Evolutionary conservation across 53 echinoderm and acorn worm genomes (phyloP), one percentile per base, ranked within the genome.

Genomic region (Stichopus horrens): DNA sequence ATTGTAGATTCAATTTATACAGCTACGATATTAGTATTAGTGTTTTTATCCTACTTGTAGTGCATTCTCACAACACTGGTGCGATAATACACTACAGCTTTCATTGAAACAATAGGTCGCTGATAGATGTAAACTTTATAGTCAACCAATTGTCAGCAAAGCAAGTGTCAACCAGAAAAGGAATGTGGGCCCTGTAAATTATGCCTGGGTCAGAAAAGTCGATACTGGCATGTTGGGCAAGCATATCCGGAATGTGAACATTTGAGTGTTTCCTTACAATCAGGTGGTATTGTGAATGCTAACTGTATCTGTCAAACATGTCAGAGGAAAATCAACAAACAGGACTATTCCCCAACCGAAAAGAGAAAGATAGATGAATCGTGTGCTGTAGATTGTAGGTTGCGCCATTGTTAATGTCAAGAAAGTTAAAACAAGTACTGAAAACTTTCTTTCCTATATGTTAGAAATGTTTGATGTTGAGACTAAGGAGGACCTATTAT

Each of bases 291-390:
- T 22, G 58, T 5, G 56, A 22, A 82, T 82, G 55, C 16, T 57
- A 58, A 82, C 58, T 82, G 82, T 58, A 82, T 82, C 55, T 82
- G 59, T 58, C 58, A 82, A 58, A 58, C 82, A 23, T 82, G 82
- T 58, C 82, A 56, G 58, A 82, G 21, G 20, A 82, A 82, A 21
- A 4, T 5, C 0, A 19, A 55, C 10, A 8, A 5, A 6, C 22
- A 7, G 21, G 21, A 82, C 7, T 58, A 57, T 57, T 16, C 58
- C 57, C 21, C 82, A 6, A 16, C 22, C 21, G 60, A 58, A 22
- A 82, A 82, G 21, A 14, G 57, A 20, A 58, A 58, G 20, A 16
- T 82, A 18, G 82, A 82, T n/a, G 82, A 55, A 9, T 18, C 21
- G 8, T 58, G 58, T 82, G 82, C 82, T 57, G 57, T 82, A 82